A percentile compares a stretch with the other conserved stretches of the same genome.
Conservation (phyloP, 2,888 invertebrate species). For the Pammene fasciana region DNA sequence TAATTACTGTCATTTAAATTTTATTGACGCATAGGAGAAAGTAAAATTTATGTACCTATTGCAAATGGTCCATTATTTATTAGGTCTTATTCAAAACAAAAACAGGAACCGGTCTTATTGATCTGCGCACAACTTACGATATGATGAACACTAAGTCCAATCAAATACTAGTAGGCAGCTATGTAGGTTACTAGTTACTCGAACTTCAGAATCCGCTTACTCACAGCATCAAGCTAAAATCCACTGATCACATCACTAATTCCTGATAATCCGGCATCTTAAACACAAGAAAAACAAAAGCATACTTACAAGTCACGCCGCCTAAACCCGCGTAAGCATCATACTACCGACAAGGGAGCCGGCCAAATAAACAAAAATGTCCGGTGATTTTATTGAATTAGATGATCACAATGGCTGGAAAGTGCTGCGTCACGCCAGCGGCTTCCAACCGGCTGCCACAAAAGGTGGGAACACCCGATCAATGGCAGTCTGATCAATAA, state of each 20-base stretch:
- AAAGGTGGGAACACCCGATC: slow-evolving; percentile 81
- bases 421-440: slow-evolving; percentile 70
- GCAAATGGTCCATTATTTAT: no score
- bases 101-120: no score
- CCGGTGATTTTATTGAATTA: slow-evolving; percentile 83
- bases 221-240: slow-evolving; percentile 42
- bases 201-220: slow-evolving; percentile 5
- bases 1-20: no score
- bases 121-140: no score
- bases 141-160: no score
- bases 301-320: slow-evolving; percentile 63
- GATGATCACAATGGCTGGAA: slow-evolving; percentile 75
- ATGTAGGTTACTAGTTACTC: neutral
- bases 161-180: neutral
- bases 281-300: slow-evolving; percentile 47
- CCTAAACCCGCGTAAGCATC: slow-evolving; percentile 60
- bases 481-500: slow-evolving; percentile 80
- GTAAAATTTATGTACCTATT: no score
- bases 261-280: slow-evolving; percentile 33
- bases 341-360: slow-evolving; percentile 76
- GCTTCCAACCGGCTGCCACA: slow-evolving; percentile 70
- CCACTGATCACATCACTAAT: slow-evolving; percentile 43
- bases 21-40: no score
- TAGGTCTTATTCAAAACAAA: no score
- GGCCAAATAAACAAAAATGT: slow-evolving; percentile 80